Conservation (phyloP, 2,888 invertebrate species). For the Diarsia mendica region DNA sequence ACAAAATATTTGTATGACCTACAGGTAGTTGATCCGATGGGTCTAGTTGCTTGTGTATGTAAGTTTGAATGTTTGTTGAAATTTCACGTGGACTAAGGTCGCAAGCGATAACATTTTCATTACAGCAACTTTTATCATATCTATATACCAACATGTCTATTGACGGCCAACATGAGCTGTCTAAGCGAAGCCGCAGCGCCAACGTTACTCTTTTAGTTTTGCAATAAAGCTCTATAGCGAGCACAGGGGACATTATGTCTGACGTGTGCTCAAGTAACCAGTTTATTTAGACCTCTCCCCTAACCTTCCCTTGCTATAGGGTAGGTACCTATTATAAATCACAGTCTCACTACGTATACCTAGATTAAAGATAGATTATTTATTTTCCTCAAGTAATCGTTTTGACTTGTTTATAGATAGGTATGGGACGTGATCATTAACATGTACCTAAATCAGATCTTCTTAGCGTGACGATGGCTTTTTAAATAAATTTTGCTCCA, state of each 20-base stretch:
- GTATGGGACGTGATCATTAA: background rate
- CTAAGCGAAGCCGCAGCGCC: slow-evolving; percentile 28
- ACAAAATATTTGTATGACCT: too few relatives aligned
- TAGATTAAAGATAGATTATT: background rate
- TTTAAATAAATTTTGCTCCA: too few relatives aligned
- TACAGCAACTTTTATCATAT: background rate
- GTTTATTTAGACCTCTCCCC: slow-evolving; percentile 26
- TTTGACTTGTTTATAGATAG: too few relatives aligned
- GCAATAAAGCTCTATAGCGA: slow-evolving; percentile 25
- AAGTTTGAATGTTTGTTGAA: too few relatives aligned
- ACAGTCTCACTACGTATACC: background rate
- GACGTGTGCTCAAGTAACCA: slow-evolving; percentile 53
- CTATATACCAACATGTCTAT: slow-evolving; percentile 1
- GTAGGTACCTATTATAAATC: background rate
- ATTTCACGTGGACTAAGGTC: too few relatives aligned
- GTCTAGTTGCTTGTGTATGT: too few relatives aligned
- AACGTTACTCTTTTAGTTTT: slow-evolving; percentile 49
- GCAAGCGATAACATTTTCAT: too few relatives aligned
- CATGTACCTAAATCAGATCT: background rate
- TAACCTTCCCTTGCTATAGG: background rate
- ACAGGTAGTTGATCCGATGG: too few relatives aligned
- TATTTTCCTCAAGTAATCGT: too few relatives aligned
- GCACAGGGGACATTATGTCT: slow-evolving; percentile 36
- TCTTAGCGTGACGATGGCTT: too few relatives aligned
- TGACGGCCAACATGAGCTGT: slow-evolving; percentile 37